Percentiles rank a stretch among this genome's conserved stretches.
phyloP scores from a whole-genome alignment of 1,140 invertebrate genomes.

The Phymorhynchus buccinoides region DNA sequence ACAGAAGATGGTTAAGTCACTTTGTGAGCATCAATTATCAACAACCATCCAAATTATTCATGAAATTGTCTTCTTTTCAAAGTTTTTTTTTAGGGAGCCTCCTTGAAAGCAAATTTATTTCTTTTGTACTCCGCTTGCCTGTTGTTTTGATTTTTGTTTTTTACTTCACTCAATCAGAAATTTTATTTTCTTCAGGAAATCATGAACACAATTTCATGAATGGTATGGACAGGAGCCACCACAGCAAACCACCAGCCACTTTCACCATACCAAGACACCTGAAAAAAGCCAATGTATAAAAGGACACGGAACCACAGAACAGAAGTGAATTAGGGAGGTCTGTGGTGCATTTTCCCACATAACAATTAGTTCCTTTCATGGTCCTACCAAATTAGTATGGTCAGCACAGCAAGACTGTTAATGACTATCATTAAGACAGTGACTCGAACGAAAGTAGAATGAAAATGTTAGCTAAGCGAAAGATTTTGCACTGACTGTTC shows the following conservation, averaged over 20 bases:
- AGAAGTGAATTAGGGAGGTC: not conserved
- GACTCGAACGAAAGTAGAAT: no score
- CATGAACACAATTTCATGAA: constrained; percentile 11
- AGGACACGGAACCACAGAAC: not conserved
- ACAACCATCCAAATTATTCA: not conserved
- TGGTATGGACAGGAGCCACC: not conserved
- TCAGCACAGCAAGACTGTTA: no score
- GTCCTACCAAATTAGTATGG: no score
- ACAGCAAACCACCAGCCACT: constrained; percentile 1
- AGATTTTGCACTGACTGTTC: no score
- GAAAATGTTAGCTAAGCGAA: no score
- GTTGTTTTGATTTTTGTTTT: no score
- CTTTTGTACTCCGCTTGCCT: no score
- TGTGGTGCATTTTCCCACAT: not conserved
- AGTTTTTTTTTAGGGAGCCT: not conserved
- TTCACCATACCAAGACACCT: constrained; percentile 8
- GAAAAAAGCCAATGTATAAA: not conserved
- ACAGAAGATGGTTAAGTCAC: constrained; percentile 18
- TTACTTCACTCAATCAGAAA: no score
- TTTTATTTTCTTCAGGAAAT: no score
- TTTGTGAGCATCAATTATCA: constrained; percentile 6
- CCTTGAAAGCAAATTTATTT: no score
- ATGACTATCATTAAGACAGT: no score
- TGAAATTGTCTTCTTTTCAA: constrained; percentile 1
- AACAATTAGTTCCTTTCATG: no score